Evolutionary conservation across 2,888 invertebrate genomes (phyloP).

Genomic region (Phyllotreta cruciferae): DNA sequence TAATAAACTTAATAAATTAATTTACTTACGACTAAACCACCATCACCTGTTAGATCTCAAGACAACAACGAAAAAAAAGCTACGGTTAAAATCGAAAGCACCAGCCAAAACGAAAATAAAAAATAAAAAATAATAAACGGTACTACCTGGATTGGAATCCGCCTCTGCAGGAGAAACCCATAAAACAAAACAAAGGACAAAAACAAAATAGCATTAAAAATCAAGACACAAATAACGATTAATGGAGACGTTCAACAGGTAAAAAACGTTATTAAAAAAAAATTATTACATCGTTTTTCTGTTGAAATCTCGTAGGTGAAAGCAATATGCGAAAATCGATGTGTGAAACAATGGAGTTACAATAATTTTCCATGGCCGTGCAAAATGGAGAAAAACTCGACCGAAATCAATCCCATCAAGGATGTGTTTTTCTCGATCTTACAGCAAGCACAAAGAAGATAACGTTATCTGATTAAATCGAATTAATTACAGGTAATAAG

Average conservation of each 20-base stretch:
- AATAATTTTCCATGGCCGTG: too few species aligned
- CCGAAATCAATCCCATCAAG: too few species aligned
- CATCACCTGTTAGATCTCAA: constrained; percentile 12
- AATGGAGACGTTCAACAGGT: constrained; percentile 23
- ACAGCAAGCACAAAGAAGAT: too few species aligned
- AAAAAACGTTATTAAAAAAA: not conserved
- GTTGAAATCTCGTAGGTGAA: constrained; percentile 17
- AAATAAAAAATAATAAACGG: constrained; percentile 47
- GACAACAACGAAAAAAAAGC: constrained; percentile 17
- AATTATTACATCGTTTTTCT: not conserved
- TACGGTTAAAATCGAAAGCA: constrained; percentile 14
- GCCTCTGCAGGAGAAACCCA: constrained; percentile 54
- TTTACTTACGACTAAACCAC: constrained; percentile 13
- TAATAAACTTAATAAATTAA: not conserved
- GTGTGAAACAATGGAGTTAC: too few species aligned
- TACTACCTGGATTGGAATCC: constrained; percentile 59
- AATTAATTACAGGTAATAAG: too few species aligned
- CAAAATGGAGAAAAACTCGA: too few species aligned
- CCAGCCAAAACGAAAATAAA: not conserved
- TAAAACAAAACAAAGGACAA: constrained; percentile 53
- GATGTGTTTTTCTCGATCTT: too few species aligned
- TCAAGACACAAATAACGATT: constrained; percentile 7
- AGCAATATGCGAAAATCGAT: constrained; percentile 11
- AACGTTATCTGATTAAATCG: too few species aligned
- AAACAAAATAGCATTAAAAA: constrained; percentile 22